phyloP scores from a whole-genome alignment of 2,797 vertebrate genomes.

The Schizopygopsis malacanthus region DNA sequence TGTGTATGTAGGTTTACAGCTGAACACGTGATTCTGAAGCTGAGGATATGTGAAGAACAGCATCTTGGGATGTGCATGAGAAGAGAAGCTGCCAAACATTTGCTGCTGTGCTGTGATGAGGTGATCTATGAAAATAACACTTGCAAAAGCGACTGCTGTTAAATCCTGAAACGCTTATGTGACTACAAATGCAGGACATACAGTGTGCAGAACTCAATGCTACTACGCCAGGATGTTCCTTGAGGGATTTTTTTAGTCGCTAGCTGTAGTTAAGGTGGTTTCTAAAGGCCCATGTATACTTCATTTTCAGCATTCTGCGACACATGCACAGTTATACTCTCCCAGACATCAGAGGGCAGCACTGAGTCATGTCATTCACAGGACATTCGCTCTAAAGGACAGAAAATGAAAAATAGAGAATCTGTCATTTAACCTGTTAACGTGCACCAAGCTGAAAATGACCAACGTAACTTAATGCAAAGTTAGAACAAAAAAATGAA shows the following conservation, averaged over 20 bases:
- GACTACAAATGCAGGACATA: neutral
- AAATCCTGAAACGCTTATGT: neutral
- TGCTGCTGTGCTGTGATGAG: neutral
- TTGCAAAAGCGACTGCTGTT: neutral
- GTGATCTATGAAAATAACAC: neutral
- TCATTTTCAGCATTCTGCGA: neutral
- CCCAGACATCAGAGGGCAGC: neutral
- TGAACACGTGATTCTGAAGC: neutral
- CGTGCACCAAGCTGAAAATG: too few species aligned
- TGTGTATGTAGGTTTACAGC: neutral
- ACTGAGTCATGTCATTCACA: neutral
- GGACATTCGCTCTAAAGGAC: neutral
- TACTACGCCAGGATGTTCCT: neutral
- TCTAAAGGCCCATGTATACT: neutral
- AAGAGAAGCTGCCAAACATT: neutral
- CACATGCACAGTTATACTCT: neutral
- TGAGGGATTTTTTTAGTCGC: neutral
- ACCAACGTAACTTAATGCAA: too few species aligned
- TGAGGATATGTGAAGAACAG: neutral
- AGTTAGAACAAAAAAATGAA: too few species aligned
- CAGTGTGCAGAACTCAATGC: neutral
- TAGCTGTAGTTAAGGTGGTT: neutral
- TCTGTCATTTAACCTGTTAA: too few species aligned
- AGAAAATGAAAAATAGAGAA: neutral
- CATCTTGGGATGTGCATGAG: neutral